Percentiles rank a stretch among this genome's conserved stretches.
Evolutionary conservation across 2,113 vertebrate genomes (phyloP).

Genomic region (Aphelocoma coerulescens): DNA sequence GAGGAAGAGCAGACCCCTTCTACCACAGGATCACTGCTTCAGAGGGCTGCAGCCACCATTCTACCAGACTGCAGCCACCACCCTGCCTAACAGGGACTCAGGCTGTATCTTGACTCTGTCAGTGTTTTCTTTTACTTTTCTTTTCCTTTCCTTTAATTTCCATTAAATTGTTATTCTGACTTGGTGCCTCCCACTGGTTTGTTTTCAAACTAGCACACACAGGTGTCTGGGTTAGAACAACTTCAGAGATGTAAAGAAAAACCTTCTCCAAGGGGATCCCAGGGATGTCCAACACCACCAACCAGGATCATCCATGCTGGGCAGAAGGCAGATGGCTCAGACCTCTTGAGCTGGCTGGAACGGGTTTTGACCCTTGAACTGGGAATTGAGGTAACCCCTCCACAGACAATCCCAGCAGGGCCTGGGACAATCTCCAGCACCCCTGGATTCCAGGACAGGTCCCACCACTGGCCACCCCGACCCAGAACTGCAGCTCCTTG

Average conservation of each 20-base stretch:
- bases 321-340: not conserved
- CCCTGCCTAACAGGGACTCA: no score
- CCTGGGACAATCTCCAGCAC: not conserved
- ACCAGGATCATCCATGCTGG: accelerated
- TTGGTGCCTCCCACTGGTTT: not conserved
- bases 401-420: not conserved
- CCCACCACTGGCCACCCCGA: not conserved
- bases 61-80: no score
- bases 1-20: no score
- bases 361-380: not conserved
- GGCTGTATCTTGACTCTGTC: no score
- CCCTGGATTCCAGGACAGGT: not conserved
- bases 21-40: no score
- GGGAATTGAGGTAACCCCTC: not conserved
- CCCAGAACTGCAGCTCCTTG: not conserved
- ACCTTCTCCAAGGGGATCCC: not conserved
- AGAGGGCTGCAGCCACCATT: no score
- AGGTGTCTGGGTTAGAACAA: not conserved
- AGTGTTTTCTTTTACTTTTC: no score
- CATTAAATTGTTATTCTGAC: no score
- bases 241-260: not conserved
- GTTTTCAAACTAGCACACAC: no score
- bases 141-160: no score
- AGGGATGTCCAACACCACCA: not conserved
- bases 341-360: not conserved